Evolutionary conservation across 1,140 invertebrate genomes (phyloP).

Genomic region (Sitophilus oryzae): DNA sequence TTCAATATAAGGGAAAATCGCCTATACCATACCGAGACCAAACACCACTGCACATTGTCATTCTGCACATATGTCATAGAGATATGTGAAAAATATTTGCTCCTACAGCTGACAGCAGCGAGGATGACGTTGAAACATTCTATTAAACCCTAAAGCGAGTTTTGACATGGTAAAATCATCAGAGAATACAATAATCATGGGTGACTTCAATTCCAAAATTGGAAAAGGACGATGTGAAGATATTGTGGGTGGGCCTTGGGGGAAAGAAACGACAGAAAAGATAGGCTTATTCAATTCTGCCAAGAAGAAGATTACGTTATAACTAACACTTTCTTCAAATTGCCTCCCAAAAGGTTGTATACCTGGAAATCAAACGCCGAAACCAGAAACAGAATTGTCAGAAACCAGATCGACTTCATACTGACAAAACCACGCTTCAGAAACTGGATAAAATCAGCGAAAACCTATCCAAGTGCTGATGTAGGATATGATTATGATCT

Average conservation of each 20-base stretch:
- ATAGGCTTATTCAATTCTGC: constrained; percentile 36
- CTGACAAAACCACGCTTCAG: constrained; percentile 33
- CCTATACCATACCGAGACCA: too few relatives aligned
- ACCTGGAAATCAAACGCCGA: constrained; percentile 41
- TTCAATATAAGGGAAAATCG: too few relatives aligned
- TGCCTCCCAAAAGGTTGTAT: constrained; percentile 37
- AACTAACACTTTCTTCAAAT: constrained; percentile 38
- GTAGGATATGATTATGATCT: constrained; percentile 37
- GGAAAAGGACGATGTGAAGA: too few relatives aligned
- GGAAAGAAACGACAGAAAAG: constrained; percentile 35
- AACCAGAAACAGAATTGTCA: constrained; percentile 27
- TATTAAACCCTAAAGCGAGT: too few relatives aligned
- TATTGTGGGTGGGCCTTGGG: constrained; percentile 31
- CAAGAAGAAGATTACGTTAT: constrained; percentile 36
- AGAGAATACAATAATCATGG: too few relatives aligned
- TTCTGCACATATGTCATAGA: too few relatives aligned
- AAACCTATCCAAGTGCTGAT: constrained; percentile 33
- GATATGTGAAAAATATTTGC: too few relatives aligned
- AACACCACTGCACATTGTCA: too few relatives aligned
- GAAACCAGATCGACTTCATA: constrained; percentile 42
- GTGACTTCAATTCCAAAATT: too few relatives aligned
- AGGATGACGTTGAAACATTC: too few relatives aligned
- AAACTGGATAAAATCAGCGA: constrained; percentile 34
- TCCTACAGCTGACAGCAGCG: too few relatives aligned
- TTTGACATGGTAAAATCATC: too few relatives aligned